Evolutionary conservation across 1,140 invertebrate genomes (phyloP), one percentile per base, ranked within the genome.

Genomic region (Drosophila tristis): DNA sequence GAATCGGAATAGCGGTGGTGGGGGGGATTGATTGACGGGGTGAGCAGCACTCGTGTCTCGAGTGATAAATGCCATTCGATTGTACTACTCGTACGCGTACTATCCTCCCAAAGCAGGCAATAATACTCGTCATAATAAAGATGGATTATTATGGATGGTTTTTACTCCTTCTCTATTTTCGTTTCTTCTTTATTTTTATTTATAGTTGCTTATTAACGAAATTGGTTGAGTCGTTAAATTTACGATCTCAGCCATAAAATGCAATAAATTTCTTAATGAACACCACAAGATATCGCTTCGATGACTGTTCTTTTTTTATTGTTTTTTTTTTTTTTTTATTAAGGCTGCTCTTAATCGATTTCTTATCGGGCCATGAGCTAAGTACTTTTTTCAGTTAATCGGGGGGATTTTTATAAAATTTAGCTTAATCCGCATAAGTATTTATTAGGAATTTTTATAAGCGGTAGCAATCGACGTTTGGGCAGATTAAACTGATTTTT

Each of bases 201-300:
- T 79, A 86, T 85, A 73, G 73, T 60, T 54, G 73, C 81, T 85
- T 85, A 80, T 86, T 85, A 85, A 87, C 70, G 48, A 74, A 85
- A 87, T 85, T 78, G 74, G 74, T 85, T 78, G 74, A 78, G 78
- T 87, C 78, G 78, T 87, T 81, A 81, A 81, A 81, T 76, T 76
- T 76, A 63, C 71, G 66, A 64, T 74, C 65, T 62, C 65, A 58
- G 75, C 74, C 73, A 60, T 76, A 76, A 76, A 65, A 43, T 25
- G 51, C 16, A 49, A 87, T 85, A 87, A 78, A 87, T 87, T 81
- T 56, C 64, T 70, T 58, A 81, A 87, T 85, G 74, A 77, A 73
- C 63, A 42, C 58, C 66, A 58, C 47, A 64, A 68, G 56, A 60
- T 68, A 67, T 72, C 49, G 59, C 48, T 57, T 15, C 57, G 51